Evolutionary conservation across 2,113 vertebrate genomes (phyloP), one percentile per base, ranked within the genome.

Genomic region (Ranitomeya imitator): DNA sequence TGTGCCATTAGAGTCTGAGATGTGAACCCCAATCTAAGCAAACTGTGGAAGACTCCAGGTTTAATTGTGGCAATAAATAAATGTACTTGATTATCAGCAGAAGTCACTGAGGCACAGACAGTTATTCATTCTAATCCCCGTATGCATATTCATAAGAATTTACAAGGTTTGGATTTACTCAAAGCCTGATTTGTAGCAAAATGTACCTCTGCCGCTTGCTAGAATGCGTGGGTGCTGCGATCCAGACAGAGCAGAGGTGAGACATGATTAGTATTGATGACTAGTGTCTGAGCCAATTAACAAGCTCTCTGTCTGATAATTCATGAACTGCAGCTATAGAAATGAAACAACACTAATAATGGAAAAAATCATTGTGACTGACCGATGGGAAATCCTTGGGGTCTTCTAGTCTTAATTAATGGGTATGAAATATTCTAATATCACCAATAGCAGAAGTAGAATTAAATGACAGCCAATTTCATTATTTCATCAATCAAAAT

Each of bases 241-340:
- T 86, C 57, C 26, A 86, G 76, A 65, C 85, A 86, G 57, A 60
- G 16, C 55, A 79, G 76, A 67, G 59, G 57, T 79, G 74, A 86
- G 76, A 54, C 57, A 60, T 65, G 26, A 86, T 86, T 45, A 73
- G 69, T 77, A 78, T 67, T 21, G 59, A 79, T 86, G 85, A 79
- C 74, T 65, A 65, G 52, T 79, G 85, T 67, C 61, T 61, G 61
- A 79, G 60, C 85, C 76, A 79, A 86, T 86, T 86, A 79, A 77
- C 76, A 79, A 79, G 57, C 85, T 79, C 85, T 31, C 31, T n/a
- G 31, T 37, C 31, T 65, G 37, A 65, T 63, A 83, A 45, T 31
- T 60, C 54, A 60, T 83, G 80, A 83, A 83, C 61, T 67, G 16
- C 23, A 3, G 80, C 18, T 83, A 21, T 37, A 63, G 65, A 67